Evolutionary conservation across 2,797 vertebrate species (phyloP).

Genomic region (Galago senegalensis): DNA sequence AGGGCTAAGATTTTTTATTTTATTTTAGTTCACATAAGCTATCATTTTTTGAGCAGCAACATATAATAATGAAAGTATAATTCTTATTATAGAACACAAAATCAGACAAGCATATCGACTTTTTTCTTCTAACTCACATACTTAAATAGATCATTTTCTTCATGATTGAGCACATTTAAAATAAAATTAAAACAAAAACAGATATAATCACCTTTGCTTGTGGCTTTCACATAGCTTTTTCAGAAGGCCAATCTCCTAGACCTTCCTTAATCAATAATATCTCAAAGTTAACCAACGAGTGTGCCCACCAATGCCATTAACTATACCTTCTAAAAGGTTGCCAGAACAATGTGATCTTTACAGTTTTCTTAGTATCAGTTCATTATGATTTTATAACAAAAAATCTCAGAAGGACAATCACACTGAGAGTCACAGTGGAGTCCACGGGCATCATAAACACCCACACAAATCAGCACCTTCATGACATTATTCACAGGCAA

Average conservation of each 20-base stretch:
- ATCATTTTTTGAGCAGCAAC: background rate
- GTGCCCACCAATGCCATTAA: background rate
- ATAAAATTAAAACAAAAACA: background rate
- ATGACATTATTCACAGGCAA: background rate
- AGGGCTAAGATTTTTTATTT: no score
- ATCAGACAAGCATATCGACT: background rate
- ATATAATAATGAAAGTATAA: background rate
- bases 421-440: background rate
- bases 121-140: background rate
- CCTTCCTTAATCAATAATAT: accelerated
- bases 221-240: background rate
- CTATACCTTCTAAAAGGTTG: background rate
- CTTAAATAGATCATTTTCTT: background rate
- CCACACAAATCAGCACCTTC: background rate
- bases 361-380: background rate
- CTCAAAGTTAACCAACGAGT: background rate
- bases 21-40: no score
- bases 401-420: background rate
- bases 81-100: background rate
- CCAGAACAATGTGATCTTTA: background rate
- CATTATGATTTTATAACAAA: background rate
- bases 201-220: background rate
- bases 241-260: background rate
- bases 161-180: background rate
- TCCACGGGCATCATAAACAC: background rate